Evolutionary conservation across 1,140 invertebrate species (phyloP).

Genomic region (Camponotus vicinus): DNA sequence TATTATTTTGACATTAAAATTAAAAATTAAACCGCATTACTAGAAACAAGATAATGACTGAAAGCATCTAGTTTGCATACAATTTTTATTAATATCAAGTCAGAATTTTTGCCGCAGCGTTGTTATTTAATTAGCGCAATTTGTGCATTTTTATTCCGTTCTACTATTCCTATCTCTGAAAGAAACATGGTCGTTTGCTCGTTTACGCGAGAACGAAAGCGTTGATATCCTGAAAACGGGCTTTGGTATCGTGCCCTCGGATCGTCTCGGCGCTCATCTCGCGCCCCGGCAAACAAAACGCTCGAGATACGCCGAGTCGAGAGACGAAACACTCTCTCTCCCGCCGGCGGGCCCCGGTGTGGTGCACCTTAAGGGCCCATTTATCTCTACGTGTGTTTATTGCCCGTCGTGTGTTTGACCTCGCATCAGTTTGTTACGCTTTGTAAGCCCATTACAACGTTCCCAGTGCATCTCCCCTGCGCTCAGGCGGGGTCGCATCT

Average conservation of each 20-base stretch:
- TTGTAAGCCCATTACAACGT: slow-evolving; percentile 86
- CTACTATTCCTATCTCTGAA: no score
- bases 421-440: slow-evolving; percentile 86
- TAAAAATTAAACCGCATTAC: no score
- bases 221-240: slow-evolving; percentile 6
- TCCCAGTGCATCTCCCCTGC: slow-evolving; percentile 83
- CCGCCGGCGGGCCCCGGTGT: slow-evolving; percentile 56
- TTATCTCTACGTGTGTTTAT: slow-evolving; percentile 86
- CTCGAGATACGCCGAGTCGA: slow-evolving; percentile 34
- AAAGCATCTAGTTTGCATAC: no score
- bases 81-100: no score
- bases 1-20: no score
- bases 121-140: no score
- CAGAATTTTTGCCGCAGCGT: no score
- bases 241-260: slow-evolving; percentile 34
- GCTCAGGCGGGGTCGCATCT: slow-evolving; percentile 84
- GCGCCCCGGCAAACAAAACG: slow-evolving; percentile 36
- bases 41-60: no score
- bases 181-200: background rate
- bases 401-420: slow-evolving; percentile 85
- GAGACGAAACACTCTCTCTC: slow-evolving; percentile 74
- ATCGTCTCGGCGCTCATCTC: slow-evolving; percentile 34
- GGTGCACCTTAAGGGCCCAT: slow-evolving; percentile 79
- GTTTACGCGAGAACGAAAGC: background rate
- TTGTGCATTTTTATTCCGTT: no score